These are phyloP conservation scores for Botia kubotai DNA, from an alignment of 2,797 vertebrate genomes.

Conservation along the genomic window DNA sequence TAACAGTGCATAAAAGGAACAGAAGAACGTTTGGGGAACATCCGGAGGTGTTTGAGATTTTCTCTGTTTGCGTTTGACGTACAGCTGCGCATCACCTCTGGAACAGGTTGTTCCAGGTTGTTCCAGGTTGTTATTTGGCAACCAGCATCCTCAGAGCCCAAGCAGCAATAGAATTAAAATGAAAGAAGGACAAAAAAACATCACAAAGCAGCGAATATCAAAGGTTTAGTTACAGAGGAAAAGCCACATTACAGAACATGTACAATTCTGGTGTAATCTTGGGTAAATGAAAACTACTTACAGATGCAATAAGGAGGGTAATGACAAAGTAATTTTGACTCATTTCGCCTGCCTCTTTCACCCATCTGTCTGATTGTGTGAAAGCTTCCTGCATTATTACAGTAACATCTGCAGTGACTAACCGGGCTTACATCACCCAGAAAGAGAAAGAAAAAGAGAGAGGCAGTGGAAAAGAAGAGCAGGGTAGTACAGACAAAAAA, in stretches of 20 bases:
- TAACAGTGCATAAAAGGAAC: slow-evolving; percentile 62
- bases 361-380: slow-evolving; percentile 77
- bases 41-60: slow-evolving; percentile 43
- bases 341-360: slow-evolving; percentile 77
- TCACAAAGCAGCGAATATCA: slow-evolving; percentile 44
- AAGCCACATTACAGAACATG: slow-evolving; percentile 52
- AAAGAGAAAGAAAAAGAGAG: slow-evolving; percentile 32
- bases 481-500: slow-evolving; percentile 41
- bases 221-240: slow-evolving; percentile 32
- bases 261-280: slow-evolving; percentile 79
- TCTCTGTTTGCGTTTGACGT: slow-evolving; percentile 49
- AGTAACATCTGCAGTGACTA: slow-evolving; percentile 81
- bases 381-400: slow-evolving; percentile 80
- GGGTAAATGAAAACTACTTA: slow-evolving; percentile 84
- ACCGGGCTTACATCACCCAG: slow-evolving; percentile 66
- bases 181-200: slow-evolving; percentile 17
- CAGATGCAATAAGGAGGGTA: slow-evolving; percentile 85
- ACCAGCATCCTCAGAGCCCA: slow-evolving; percentile 59
- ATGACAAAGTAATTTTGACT: slow-evolving; percentile 87
- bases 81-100: slow-evolving; percentile 60
- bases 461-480: slow-evolving; percentile 46
- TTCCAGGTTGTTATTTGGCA: slow-evolving; percentile 61
- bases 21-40: slow-evolving; percentile 46
- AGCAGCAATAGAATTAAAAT: slow-evolving; percentile 53
- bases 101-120: slow-evolving; percentile 54